phyloP scores from a whole-genome alignment of 2,113 vertebrate species.

The Odontesthes bonariensis region DNA sequence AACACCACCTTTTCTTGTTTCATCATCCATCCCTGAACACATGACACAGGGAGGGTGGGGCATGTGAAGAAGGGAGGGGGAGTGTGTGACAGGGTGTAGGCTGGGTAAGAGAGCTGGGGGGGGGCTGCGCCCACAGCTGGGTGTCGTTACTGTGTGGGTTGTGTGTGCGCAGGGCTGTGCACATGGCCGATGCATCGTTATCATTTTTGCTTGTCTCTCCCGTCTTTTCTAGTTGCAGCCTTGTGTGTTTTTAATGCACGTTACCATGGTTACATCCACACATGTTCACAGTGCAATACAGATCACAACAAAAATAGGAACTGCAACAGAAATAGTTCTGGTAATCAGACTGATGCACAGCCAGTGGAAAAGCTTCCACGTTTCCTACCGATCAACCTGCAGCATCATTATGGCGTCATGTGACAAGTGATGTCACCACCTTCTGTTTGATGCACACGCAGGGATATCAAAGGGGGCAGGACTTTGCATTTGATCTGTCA shows the following conservation, averaged over 20 bases:
- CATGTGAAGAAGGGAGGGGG: not conserved
- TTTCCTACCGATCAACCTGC: constrained; percentile 6
- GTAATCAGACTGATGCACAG: not conserved
- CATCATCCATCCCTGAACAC: not conserved
- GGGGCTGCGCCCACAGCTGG: constrained; percentile 51
- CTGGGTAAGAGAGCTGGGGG: constrained; percentile 48
- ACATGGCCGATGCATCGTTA: not conserved
- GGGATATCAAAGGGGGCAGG: constrained; percentile 20
- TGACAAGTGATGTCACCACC: not conserved
- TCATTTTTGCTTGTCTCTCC: not conserved
- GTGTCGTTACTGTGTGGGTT: constrained; percentile 12
- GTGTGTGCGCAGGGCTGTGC: not conserved
- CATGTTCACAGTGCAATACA: not conserved
- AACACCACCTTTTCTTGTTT: constrained; percentile 36
- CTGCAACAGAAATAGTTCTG: not conserved
- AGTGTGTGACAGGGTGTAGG: constrained; percentile 18
- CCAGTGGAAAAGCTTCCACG: not conserved
- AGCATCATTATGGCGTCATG: constrained; percentile 1
- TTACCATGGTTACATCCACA: constrained; percentile 9
- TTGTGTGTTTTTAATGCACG: not conserved
- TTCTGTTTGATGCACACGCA: not conserved
- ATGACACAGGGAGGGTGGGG: constrained; percentile 28
- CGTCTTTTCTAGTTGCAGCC: not conserved
- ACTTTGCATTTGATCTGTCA: constrained; percentile 10
- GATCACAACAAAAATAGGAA: not conserved